Conservation (phyloP, 2,888 invertebrate species). For the Agonopterix heracliana region DNA sequence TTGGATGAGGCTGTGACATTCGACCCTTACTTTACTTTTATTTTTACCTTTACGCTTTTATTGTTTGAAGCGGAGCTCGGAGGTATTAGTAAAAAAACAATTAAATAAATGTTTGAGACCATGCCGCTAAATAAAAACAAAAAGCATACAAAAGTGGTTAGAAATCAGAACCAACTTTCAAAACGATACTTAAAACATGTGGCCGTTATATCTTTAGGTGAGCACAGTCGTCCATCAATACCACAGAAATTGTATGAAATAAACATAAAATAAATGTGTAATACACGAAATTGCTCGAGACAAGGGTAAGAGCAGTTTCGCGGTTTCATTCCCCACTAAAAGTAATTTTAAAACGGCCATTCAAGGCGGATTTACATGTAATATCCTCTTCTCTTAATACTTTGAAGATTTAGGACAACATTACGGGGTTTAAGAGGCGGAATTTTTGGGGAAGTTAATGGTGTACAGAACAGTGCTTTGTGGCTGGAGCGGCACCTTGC, state of each 20-base stretch:
- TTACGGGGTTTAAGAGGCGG: constrained; percentile 22
- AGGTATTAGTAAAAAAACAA: background rate
- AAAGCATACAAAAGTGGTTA: no score
- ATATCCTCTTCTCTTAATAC: constrained; percentile 17
- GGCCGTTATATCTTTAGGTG: no score
- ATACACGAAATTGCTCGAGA: constrained; percentile 13
- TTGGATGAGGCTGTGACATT: constrained; percentile 41
- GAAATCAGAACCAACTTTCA: no score
- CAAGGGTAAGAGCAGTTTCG: constrained; percentile 16
- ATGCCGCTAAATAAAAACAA: no score
- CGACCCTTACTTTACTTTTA: constrained; percentile 47
- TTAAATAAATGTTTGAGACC: no score
- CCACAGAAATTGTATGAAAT: constrained; percentile 11
- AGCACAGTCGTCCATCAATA: constrained; percentile 6
- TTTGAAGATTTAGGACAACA: constrained; percentile 14
- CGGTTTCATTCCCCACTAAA: constrained; percentile 22
- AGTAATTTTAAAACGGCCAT: constrained; percentile 23
- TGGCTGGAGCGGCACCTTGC: constrained; percentile 5
- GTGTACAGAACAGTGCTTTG: constrained; percentile 19
- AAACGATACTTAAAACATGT: no score
- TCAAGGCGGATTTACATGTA: constrained; percentile 23
- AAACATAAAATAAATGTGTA: constrained; percentile 10
- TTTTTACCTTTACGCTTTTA: constrained; percentile 44
- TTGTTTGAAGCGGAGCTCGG: constrained; percentile 31
- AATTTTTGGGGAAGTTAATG: constrained; percentile 21